phyloP scores from a whole-genome alignment of 2,113 vertebrate species.

The Falco punctatus region DNA sequence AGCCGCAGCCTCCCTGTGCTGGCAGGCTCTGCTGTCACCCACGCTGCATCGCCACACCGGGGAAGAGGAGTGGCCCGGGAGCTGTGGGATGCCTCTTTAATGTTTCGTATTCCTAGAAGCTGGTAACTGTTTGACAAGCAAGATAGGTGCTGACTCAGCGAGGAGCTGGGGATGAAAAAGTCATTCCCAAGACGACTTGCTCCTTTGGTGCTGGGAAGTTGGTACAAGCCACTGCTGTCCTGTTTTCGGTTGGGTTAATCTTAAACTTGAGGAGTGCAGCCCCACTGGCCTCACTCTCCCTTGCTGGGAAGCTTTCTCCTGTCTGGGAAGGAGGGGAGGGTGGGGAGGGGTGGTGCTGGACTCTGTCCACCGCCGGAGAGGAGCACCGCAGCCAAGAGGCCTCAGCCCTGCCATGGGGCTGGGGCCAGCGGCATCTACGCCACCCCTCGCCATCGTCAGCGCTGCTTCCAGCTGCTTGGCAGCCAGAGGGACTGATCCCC shows the following conservation, averaged over 20 bases:
- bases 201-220: background rate
- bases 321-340: background rate
- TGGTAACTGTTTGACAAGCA: slow-evolving; percentile 24
- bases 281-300: background rate
- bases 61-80: background rate
- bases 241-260: background rate
- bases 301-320: background rate
- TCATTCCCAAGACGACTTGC: background rate
- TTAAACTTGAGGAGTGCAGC: background rate
- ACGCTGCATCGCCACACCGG: accelerated
- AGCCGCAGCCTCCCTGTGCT: background rate
- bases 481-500: background rate
- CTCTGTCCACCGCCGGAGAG: background rate
- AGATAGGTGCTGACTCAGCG: slow-evolving; percentile 28
- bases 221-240: background rate
- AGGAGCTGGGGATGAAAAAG: background rate
- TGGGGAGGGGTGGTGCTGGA: slow-evolving; percentile 41
- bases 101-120: slow-evolving; percentile 45
- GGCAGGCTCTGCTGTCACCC: background rate
- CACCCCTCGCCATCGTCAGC: accelerated
- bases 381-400: background rate
- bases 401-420: background rate
- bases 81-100: background rate
- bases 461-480: background rate
- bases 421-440: background rate